These are phyloP conservation scores for Periophthalmus modestus DNA, from an alignment of 2,113 vertebrate species.

Conservation along the genomic window DNA sequence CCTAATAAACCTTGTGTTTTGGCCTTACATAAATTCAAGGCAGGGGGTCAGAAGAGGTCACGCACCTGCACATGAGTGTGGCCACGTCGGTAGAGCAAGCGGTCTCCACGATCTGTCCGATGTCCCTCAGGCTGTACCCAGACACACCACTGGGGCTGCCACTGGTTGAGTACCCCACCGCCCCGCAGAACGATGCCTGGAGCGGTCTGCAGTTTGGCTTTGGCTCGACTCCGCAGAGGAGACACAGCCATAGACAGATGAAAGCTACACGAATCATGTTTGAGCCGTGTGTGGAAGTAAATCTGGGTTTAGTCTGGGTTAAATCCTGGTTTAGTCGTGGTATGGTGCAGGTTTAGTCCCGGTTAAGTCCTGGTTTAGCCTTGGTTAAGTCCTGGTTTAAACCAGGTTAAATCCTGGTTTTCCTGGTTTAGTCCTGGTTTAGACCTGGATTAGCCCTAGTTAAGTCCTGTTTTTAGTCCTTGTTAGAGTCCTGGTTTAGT, in stretches of 20 bases:
- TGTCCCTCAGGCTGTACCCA: slow-evolving; percentile 39
- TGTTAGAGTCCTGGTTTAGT: neutral
- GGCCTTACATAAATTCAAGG: too few relatives aligned
- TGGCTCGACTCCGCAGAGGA: neutral
- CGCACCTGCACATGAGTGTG: slow-evolving; percentile 42
- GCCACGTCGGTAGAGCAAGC: slow-evolving; percentile 43
- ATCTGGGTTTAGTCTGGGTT: neutral
- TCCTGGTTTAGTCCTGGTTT: neutral
- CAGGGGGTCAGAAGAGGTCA: too few relatives aligned
- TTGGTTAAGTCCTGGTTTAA: neutral
- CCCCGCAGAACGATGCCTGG: slow-evolving; percentile 49
- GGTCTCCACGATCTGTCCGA: slow-evolving; percentile 53
- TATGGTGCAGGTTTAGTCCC: neutral
- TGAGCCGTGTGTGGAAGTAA: neutral
- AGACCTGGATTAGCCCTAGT: neutral
- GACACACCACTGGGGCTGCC: slow-evolving; percentile 22
- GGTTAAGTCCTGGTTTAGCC: neutral
- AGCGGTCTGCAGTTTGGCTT: slow-evolving; percentile 35
- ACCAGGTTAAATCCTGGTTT: too few relatives aligned
- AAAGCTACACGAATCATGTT: slow-evolving; percentile 41
- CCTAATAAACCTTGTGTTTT: too few relatives aligned
- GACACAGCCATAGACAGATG: slow-evolving; percentile 18
- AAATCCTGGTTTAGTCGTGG: neutral
- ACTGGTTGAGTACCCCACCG: slow-evolving; percentile 55
- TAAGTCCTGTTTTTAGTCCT: neutral